Conservation (phyloP, 2,113 vertebrate genomes). For the Alouatta palliata region DNA sequence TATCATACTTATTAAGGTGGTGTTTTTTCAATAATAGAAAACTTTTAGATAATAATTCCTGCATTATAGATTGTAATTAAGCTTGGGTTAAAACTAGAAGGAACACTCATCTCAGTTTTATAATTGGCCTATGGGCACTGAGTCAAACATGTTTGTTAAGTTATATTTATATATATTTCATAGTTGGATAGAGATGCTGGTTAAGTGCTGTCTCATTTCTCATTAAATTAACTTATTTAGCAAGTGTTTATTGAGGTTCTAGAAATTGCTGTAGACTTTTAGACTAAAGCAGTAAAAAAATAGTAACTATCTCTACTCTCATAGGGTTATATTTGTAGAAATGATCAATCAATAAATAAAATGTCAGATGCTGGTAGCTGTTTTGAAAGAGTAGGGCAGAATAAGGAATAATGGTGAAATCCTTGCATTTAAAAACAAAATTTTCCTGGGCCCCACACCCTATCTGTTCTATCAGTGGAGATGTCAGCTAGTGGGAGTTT, state of each 20-base stretch:
- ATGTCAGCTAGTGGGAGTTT: neutral
- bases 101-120: neutral
- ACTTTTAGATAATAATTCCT: neutral
- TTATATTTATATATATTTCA: neutral
- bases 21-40: neutral
- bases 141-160: neutral
- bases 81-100: neutral
- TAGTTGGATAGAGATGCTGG: neutral
- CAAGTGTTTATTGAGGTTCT: neutral
- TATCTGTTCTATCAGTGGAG: neutral
- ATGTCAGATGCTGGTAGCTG: neutral
- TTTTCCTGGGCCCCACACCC: neutral
- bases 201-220: neutral
- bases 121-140: neutral
- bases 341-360: neutral
- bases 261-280: neutral
- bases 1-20: neutral
- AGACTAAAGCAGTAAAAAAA: neutral
- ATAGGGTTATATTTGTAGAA: neutral
- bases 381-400: neutral
- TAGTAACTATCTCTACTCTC: neutral
- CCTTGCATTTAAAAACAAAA: neutral
- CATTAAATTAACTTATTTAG: neutral
- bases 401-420: neutral
- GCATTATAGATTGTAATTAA: neutral